These are phyloP conservation scores for Teinopalpus imperialis DNA, from an alignment of 2,888 invertebrate genomes.

Conservation along the genomic window DNA sequence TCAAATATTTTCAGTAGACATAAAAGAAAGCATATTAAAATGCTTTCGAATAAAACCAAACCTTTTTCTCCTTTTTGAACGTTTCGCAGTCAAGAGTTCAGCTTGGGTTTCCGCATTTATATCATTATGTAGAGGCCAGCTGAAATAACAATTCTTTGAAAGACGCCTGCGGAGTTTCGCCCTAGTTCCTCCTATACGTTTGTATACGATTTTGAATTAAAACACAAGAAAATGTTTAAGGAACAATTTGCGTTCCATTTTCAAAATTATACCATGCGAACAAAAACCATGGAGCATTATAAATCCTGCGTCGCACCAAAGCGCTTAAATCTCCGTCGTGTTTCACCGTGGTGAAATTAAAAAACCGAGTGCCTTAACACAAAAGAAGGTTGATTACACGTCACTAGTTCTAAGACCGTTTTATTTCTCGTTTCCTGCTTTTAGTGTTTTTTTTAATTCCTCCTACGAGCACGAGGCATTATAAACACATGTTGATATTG, in stretches of 20 bases:
- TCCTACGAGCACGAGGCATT: too few species aligned
- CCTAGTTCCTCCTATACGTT: constrained; percentile 1
- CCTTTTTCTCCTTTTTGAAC: background rate
- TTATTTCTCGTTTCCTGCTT: constrained; percentile 52
- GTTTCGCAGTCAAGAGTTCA: background rate
- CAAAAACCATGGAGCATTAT: constrained; percentile 18
- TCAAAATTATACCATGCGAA: constrained; percentile 16
- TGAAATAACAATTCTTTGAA: constrained; percentile 12
- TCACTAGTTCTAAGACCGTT: constrained; percentile 55
- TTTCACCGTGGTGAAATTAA: constrained; percentile 45
- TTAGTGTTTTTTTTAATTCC: constrained; percentile 35
- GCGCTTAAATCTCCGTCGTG: constrained; percentile 21
- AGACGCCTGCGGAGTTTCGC: constrained; percentile 6
- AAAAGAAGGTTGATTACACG: constrained; percentile 68
- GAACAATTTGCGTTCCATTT: constrained; percentile 22
- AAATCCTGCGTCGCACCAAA: constrained; percentile 16
- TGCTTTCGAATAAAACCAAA: too few species aligned
- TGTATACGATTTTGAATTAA: constrained; percentile 9
- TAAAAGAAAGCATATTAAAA: too few species aligned
- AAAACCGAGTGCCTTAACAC: constrained; percentile 50
- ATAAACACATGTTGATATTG: too few species aligned
- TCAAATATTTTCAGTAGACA: background rate
- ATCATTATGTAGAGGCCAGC: constrained; percentile 1
- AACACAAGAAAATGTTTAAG: constrained; percentile 13
- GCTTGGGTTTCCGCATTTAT: background rate